phyloP scores from a whole-genome alignment of 2,888 invertebrate species.

The Mythimna vitellina region DNA sequence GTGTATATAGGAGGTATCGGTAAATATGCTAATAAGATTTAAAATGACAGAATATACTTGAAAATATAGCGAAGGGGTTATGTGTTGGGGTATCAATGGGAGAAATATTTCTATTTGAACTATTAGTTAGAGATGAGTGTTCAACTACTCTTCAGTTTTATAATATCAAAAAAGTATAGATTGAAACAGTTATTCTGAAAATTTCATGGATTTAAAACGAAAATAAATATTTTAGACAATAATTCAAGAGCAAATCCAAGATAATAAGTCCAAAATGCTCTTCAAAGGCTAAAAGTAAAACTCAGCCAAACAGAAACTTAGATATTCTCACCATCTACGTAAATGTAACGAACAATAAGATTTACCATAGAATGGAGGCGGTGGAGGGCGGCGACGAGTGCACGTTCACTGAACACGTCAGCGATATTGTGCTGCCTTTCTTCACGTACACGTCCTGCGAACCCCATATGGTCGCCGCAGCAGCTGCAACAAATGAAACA shows the following conservation, averaged over 20 bases:
- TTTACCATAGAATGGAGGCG: slow-evolving; percentile 93
- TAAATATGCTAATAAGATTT: no score
- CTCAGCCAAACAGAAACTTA: slow-evolving; percentile 34
- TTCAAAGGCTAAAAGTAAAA: slow-evolving; percentile 20
- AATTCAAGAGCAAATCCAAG: not conserved
- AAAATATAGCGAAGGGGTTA: no score
- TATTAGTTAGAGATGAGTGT: no score
- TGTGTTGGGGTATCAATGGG: no score
- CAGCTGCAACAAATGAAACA: slow-evolving; percentile 92
- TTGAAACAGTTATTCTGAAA: not conserved
- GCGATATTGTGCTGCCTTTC: slow-evolving; percentile 97
- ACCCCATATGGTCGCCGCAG: slow-evolving; percentile 96
- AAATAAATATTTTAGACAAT: not conserved
- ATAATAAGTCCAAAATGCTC: slow-evolving; percentile 1
- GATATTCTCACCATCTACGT: slow-evolving; percentile 31
- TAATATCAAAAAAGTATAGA: no score
- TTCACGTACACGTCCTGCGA: slow-evolving; percentile 97
- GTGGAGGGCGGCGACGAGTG: slow-evolving; percentile 94
- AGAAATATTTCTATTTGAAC: no score
- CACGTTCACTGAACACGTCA: slow-evolving; percentile 96
- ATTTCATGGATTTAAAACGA: not conserved
- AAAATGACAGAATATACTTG: no score
- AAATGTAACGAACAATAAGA: slow-evolving; percentile 67
- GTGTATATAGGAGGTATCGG: no score
- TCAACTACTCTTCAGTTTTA: no score